phyloP scores from a whole-genome alignment of 2,113 vertebrate genomes.

The Cathartes aura region DNA sequence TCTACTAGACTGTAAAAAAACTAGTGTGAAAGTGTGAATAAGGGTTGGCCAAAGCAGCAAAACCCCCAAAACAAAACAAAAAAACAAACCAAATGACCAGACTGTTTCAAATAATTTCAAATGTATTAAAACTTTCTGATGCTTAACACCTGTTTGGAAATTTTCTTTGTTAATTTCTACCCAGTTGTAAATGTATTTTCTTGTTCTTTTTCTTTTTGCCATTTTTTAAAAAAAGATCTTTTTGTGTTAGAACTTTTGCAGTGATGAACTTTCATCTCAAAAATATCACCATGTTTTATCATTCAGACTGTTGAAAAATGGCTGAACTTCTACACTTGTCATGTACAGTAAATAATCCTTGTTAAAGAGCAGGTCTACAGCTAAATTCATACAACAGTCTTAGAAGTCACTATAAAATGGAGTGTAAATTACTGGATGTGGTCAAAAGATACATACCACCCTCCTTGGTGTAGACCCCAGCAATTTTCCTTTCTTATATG shows the following conservation, averaged over 20 bases:
- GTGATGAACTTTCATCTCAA: background rate
- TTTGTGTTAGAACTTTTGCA: background rate
- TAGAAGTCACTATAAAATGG: background rate
- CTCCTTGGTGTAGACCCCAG: background rate
- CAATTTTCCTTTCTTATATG: background rate
- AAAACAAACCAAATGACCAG: accelerated
- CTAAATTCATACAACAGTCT: background rate
- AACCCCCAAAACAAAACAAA: accelerated
- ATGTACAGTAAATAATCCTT: background rate
- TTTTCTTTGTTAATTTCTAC: background rate
- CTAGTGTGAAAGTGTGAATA: background rate
- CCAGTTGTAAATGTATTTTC: background rate
- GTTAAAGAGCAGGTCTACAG: background rate
- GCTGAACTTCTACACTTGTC: background rate
- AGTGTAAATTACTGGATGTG: background rate
- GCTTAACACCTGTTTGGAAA: background rate
- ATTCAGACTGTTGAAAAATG: background rate
- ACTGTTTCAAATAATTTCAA: background rate
- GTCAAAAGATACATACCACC: background rate
- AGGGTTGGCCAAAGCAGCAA: background rate
- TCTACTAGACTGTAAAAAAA: background rate
- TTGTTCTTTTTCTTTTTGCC: background rate
- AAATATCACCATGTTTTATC: background rate
- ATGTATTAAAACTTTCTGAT: background rate
- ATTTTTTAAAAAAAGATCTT: background rate